Conservation (phyloP, 2,797 vertebrate genomes). For the Psittacula derbiana region DNA sequence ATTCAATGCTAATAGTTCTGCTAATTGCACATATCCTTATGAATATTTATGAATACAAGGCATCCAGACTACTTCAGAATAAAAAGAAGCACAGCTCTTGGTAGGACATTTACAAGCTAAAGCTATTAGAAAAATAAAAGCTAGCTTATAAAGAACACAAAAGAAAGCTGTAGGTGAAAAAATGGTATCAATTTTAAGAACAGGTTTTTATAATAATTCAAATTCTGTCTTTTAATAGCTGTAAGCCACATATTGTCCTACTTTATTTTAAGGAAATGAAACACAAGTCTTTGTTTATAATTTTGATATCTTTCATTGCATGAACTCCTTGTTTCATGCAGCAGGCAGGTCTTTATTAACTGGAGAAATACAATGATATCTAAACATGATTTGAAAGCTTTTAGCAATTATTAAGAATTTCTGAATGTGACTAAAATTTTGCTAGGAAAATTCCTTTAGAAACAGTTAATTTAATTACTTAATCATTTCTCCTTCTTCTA, state of each 20-base stretch:
- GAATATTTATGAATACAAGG: constrained; percentile 10
- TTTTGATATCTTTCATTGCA: background rate
- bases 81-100: background rate
- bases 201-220: background rate
- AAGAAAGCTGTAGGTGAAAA: background rate
- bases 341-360: background rate
- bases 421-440: background rate
- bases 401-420: background rate
- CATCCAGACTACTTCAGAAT: background rate
- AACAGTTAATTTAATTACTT: background rate
- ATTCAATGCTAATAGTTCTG: constrained; percentile 32
- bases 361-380: background rate
- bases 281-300: accelerated
- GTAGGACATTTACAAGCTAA: background rate
- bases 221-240: background rate
- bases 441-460: background rate
- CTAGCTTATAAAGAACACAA: background rate
- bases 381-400: background rate
- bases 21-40: constrained; percentile 22
- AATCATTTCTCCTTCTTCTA: background rate
- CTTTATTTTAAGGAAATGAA: background rate
- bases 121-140: background rate
- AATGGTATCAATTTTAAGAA: background rate
- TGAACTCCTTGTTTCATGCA: background rate
- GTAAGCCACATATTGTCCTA: background rate